These are phyloP conservation scores for Cydia strobilella DNA, from an alignment of 1,140 invertebrate species.

Conservation along the genomic window DNA sequence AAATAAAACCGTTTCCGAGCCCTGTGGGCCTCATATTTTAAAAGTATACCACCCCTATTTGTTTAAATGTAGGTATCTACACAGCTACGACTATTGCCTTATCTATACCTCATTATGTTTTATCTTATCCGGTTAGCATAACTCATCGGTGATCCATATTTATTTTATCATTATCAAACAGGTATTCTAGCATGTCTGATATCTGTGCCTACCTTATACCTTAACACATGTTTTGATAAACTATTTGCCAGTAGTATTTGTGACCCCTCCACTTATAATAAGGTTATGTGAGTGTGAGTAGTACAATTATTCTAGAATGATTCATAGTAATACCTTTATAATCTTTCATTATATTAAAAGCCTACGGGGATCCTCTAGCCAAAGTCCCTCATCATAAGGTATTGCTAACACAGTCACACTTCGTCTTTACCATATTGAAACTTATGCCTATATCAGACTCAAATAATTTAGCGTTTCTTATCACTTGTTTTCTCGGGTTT, in stretches of 20 bases:
- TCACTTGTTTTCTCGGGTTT: too few species aligned
- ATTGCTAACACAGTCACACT: too few species aligned
- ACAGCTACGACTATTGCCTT: background rate
- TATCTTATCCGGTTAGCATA: conserved; percentile 16
- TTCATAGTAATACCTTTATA: background rate
- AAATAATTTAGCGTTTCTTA: too few species aligned
- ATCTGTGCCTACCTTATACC: background rate
- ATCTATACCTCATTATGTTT: conserved; percentile 9
- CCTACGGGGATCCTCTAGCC: too few species aligned
- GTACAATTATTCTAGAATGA: background rate
- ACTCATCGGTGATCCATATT: conserved; percentile 7
- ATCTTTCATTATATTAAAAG: too few species aligned
- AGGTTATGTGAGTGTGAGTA: background rate
- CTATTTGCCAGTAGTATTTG: background rate
- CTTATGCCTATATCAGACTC: too few species aligned
- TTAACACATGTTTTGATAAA: background rate
- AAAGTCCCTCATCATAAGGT: too few species aligned
- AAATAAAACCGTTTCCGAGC: too few species aligned
- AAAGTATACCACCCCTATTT: too few species aligned
- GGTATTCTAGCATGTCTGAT: background rate
- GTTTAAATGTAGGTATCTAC: background rate
- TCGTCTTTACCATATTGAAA: too few species aligned
- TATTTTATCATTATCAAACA: conserved; percentile 13
- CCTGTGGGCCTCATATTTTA: too few species aligned
- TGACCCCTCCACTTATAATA: background rate